These are phyloP conservation scores for Turdus rufiventris DNA, from an alignment of 2,113 vertebrate species.

Conservation along the genomic window DNA sequence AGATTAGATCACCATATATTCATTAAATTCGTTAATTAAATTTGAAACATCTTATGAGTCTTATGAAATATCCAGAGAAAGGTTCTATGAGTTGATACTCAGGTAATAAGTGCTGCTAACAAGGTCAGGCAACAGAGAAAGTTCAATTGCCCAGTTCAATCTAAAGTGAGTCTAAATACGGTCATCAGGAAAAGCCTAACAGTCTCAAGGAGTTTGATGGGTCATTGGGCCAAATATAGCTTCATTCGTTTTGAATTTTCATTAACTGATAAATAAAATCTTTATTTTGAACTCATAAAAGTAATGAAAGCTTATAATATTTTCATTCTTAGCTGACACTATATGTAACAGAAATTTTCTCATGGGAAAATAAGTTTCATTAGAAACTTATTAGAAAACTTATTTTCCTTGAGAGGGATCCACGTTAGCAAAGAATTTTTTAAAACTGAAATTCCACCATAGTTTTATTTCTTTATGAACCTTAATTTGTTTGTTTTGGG, in stretches of 20 bases:
- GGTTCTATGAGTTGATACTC: not conserved
- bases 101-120: not conserved
- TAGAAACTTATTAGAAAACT: not conserved
- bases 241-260: not conserved
- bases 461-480: not conserved
- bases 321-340: not conserved
- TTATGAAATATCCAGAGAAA: not conserved
- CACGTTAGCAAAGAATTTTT: not conserved
- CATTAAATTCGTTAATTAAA: not conserved
- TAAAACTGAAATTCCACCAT: not conserved
- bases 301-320: not conserved
- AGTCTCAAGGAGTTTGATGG: not conserved
- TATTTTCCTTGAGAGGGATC: not conserved
- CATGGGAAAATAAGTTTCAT: not conserved
- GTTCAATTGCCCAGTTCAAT: not conserved
- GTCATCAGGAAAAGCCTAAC: not conserved
- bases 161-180: not conserved
- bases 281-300: not conserved
- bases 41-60: not conserved
- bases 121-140: not conserved
- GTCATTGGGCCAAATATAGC: not conserved
- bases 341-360: not conserved
- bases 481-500: not conserved
- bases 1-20: not conserved
- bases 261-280: not conserved